These are phyloP conservation scores for Anhinga anhinga DNA, from an alignment of 2,113 vertebrate genomes.

Conservation along the genomic window DNA sequence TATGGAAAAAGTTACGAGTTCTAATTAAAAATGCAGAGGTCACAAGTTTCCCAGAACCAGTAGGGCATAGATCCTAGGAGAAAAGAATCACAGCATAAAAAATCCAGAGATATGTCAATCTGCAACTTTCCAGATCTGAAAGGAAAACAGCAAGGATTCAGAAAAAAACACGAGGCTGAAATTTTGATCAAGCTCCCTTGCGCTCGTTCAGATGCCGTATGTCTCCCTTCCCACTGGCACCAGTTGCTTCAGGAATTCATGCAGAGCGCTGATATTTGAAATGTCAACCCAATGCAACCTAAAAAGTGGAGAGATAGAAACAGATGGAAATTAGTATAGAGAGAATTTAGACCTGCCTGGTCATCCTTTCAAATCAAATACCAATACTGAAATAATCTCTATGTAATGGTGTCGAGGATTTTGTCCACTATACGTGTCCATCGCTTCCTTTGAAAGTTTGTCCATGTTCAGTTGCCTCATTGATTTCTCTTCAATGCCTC, in stretches of 20 bases:
- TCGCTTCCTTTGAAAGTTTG: neutral
- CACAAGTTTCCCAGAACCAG: slow-evolving; percentile 81
- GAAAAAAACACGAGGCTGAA: neutral
- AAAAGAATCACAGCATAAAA: slow-evolving; percentile 68
- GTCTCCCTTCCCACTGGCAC: neutral
- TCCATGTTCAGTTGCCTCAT: neutral
- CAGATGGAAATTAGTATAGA: neutral
- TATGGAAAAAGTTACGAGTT: slow-evolving; percentile 78
- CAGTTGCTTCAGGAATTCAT: neutral
- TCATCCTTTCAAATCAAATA: neutral
- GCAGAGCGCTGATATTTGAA: neutral
- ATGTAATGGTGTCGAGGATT: neutral
- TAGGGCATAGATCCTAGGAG: slow-evolving; percentile 73
- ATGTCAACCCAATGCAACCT: neutral
- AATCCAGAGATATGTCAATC: slow-evolving; percentile 58
- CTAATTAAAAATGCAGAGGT: slow-evolving; percentile 82
- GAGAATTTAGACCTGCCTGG: neutral
- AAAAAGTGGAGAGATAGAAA: neutral
- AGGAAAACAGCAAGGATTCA: slow-evolving; percentile 12
- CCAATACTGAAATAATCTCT: neutral
- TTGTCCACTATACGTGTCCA: neutral
- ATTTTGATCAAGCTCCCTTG: neutral
- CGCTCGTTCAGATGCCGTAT: neutral
- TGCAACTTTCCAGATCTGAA: slow-evolving; percentile 73
- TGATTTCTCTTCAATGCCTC: neutral